Evolutionary conservation across 2,888 invertebrate species (phyloP), one percentile per base, ranked within the genome.

Genomic region (Oxycera nigricornis): DNA sequence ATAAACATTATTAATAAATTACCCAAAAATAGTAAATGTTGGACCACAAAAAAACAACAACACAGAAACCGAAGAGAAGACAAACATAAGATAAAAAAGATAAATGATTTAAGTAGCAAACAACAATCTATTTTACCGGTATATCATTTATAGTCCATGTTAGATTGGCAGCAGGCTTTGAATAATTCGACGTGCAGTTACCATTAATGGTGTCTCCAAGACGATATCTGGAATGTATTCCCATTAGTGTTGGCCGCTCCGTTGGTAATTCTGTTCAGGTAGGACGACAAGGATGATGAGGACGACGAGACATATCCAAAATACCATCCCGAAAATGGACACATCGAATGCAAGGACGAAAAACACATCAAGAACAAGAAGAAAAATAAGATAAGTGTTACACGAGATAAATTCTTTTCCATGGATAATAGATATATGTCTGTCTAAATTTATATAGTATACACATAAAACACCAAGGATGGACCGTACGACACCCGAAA

Each of bases 121-220:
- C 1, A n/a, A 72, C 57, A 57, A 72, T 72, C 28, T 62, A 61
- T 70, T 55, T 68, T 68, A 74, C 74, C 61, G 79, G 80, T 74
- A 78, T 77, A 62, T 83, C 85, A 77, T 87, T 87, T 74, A 86
- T 82, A 77, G 83, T 82, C 87, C 87, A 87, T 17, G 86, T 86
- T 65, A 87, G 80, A 79, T 87, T 87, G 22, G 85, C 86, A 1
- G 86, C 84, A 1, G 87, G 87, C 75, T 81, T 81, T 1, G 87
- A 86, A 73, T 83, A 81, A 72, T 82, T 82, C 2, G 86, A 86
- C 14, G 83, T 83, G 77, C 87, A 87, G 78, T 85, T 85, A 2
- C 85, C 86, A 74, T 82, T 82, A 2, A 87, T 79, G 17, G 79
- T 80, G 28, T 87, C 86, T 1, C 84, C 86, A 11, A 81, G 75